These are phyloP conservation scores for Ahaetulla prasina DNA, from an alignment of 2,113 vertebrate genomes.

Conservation along the genomic window DNA sequence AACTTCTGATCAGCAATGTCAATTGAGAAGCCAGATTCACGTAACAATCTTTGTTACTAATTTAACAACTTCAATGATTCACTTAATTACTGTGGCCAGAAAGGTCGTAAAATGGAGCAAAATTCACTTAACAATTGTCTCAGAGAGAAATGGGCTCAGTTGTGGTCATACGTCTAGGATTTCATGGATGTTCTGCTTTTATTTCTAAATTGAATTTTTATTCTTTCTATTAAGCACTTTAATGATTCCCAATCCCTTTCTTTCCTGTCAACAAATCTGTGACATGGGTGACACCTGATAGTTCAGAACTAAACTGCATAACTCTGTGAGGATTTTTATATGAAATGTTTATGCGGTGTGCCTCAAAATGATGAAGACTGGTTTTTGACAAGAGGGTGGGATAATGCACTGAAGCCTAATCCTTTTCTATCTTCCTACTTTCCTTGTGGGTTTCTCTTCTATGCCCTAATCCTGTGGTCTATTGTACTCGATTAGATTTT, in stretches of 20 bases:
- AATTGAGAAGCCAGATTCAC: background rate
- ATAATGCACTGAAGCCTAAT: background rate
- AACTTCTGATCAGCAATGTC: background rate
- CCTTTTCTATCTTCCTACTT: background rate
- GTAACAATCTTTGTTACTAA: background rate
- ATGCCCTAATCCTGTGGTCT: background rate
- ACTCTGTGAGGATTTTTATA: background rate
- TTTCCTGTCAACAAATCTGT: background rate
- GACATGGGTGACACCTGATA: background rate
- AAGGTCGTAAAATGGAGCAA: background rate
- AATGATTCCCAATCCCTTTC: background rate
- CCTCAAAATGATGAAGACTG: background rate
- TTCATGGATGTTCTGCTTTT: background rate
- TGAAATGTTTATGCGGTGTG: background rate
- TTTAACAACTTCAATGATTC: background rate
- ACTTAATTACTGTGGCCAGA: background rate
- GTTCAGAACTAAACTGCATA: background rate
- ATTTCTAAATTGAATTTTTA: background rate
- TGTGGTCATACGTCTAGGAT: background rate
- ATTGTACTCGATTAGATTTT: background rate
- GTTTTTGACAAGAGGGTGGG: background rate
- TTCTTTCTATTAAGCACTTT: background rate
- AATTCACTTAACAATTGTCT: background rate
- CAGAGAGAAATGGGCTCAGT: background rate
- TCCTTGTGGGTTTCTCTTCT: background rate